Evolutionary conservation across 92 coral and sea anemone species (phyloP), one percentile per base, ranked within the genome.

Genomic region (Desmophyllum pertusum): DNA sequence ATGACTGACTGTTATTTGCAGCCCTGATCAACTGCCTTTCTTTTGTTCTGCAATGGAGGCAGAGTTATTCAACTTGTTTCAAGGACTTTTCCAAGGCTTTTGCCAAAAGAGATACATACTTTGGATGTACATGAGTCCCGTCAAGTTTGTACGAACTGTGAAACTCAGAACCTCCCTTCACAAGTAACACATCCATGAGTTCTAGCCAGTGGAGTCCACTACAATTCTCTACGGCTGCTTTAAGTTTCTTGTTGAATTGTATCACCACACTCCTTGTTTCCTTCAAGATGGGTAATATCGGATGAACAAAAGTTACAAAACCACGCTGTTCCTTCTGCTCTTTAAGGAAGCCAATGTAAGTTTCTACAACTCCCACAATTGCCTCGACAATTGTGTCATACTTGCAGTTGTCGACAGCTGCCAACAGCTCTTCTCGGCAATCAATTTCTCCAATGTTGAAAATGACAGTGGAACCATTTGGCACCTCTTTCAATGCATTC

Each of bases 361-460:
- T 78, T 33, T 78, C 75, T 30, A 88, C 85, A 3, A 78, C 48
- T 43, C 76, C 76, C 7, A 41, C 51, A 9, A 76, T 76, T 48
- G 91, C 91, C 3, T 83, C 91, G 41, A 61, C 88, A 4, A 83
- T 2, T 5, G 88, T 52, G 81, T 88, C 91, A 78, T 88, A 83
- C 75, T 88, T 88, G 88, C 91, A 88, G 33, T 57, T 84, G 55
- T 88, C 73, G 46, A 88, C 75, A 42, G 91, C 91, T 35, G 31
- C 46, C 52, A 88, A 25, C 21, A 88, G 62, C 5, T 88, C 91
- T 57, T 88, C 91, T 43, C 91, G 40, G 76, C 91, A 88, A 77
- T 88, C 91, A 18, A 88, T 80, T 51, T 88, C 91, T 33, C 91
- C 91, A 71, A 88, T 81, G 79, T 84, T 88, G 41, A 83, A 88